phyloP scores from a whole-genome alignment of 2,888 invertebrate species.

The Euphydryas editha region DNA sequence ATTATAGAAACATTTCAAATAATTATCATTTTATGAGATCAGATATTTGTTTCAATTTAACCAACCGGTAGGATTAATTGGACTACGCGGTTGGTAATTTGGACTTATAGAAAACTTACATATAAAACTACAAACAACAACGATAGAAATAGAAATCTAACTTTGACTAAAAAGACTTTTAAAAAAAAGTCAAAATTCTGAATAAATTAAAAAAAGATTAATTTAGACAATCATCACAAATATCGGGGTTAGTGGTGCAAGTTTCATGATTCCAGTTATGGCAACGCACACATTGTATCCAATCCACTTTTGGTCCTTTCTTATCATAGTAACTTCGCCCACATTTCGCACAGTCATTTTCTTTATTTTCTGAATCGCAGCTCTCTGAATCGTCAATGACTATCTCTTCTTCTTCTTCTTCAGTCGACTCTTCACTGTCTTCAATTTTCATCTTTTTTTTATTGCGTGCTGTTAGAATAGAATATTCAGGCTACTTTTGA shows the following conservation, averaged over 20 bases:
- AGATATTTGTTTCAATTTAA: slow-evolving; percentile 6
- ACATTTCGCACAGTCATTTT: not conserved
- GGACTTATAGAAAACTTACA: too few relatives aligned
- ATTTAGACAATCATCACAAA: not conserved
- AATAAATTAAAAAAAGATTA: not conserved
- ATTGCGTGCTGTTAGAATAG: not conserved
- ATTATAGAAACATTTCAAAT: not conserved
- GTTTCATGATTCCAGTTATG: not conserved
- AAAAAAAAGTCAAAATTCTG: too few relatives aligned
- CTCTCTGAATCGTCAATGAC: not conserved
- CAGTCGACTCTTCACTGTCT: too few relatives aligned
- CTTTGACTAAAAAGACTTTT: too few relatives aligned
- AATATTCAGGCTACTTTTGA: not conserved
- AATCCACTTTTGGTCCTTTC: not conserved
- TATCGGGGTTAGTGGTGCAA: not conserved
- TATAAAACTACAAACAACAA: too few relatives aligned
- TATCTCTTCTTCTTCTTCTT: not conserved
- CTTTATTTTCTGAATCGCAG: not conserved
- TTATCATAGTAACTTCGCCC: not conserved
- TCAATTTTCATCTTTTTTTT: too few relatives aligned
- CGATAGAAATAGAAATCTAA: too few relatives aligned
- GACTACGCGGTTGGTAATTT: too few relatives aligned
- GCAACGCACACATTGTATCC: not conserved
- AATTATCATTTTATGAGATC: slow-evolving; percentile 7
- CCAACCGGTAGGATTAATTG: not conserved